Conservation (phyloP, 2,797 vertebrate genomes). For the Lateolabrax maculatus region DNA sequence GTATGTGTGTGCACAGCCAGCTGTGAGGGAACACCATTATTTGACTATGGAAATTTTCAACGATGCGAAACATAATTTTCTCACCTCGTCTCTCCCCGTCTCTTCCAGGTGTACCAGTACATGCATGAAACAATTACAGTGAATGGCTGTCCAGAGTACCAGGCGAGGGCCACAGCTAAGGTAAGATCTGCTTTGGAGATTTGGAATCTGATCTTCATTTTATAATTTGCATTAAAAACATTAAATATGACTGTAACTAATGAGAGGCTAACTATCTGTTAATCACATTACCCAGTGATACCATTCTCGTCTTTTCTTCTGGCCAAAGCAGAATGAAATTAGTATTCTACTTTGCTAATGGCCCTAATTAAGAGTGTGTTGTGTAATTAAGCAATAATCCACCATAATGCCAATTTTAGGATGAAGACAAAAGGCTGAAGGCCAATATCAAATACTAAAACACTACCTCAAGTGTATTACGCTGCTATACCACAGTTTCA, state of each 20-base stretch:
- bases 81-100: constrained; percentile 39
- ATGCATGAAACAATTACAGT: constrained; percentile 99
- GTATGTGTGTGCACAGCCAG: constrained; percentile 3
- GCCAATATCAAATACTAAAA: neutral
- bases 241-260: constrained; percentile 4
- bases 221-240: constrained; percentile 11
- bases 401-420: neutral
- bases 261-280: constrained; percentile 12
- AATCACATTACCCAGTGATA: constrained; percentile 26
- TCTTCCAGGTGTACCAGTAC: constrained; percentile 96
- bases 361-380: constrained; percentile 35
- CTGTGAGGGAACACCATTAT: constrained; percentile 37
- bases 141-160: constrained; percentile 98
- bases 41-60: constrained; percentile 42
- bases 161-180: constrained; percentile 98
- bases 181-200: constrained; percentile 79
- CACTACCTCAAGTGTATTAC: neutral
- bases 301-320: constrained; percentile 25
- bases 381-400: constrained; percentile 23
- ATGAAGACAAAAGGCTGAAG: neutral
- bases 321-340: constrained; percentile 15
- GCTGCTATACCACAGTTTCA: neutral
- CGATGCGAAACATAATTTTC: constrained; percentile 29
- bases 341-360: constrained; percentile 29
- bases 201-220: neutral